Base-by-base conservation (phyloP, 1,140 invertebrate genomes). In the Rhynchophorus ferrugineus region DNA sequence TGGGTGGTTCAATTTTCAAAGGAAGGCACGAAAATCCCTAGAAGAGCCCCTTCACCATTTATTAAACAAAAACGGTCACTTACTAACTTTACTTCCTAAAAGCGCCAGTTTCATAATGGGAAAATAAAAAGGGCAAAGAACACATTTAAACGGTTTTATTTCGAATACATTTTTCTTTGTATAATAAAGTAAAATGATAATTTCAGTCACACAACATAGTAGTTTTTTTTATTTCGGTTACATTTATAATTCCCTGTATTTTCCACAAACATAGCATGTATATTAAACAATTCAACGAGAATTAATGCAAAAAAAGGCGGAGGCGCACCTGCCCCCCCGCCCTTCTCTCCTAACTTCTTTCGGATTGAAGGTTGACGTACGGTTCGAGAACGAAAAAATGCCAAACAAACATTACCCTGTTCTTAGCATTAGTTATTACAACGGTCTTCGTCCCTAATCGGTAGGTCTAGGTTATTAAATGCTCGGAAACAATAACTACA, bases 171-270 rank as follows among this genome's bases (percentile, higher is more conserved):
- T 49, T 54, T 54, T 20, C 46, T 13, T 55, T 47, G 21, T 29
- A 21, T 45, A 44, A 36, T 44, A 47, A 51, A 39, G 56, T 56
- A 52, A 52, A 49, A 42, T 43, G 21, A 54, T 48, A 37, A 46
- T 56, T 51, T 48, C 54, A 49, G 54, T 59, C 58, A 59, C 58
- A 59, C 49, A 54, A 58, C 41, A 48, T 44, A 24, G n/a, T n/a
- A n/a, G n/a, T n/a, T n/a, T n/a, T n/a, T n/a, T n/a, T n/a, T 44
- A 33, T 56, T 53, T 49, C 49, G 49, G 54, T 52, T 60, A 58
- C 48, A 49, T 39, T 48, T 53, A 48, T 48, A 44, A 46, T 29
- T 61, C 59, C 59, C 59, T 61, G 59, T 61, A 61, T 58, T 43
- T 50, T 61, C 59, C 59, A 58, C 53, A 52, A 58, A 60, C 48